Conservation (phyloP, 2,113 vertebrate species). For the Catagonus wagneri region DNA sequence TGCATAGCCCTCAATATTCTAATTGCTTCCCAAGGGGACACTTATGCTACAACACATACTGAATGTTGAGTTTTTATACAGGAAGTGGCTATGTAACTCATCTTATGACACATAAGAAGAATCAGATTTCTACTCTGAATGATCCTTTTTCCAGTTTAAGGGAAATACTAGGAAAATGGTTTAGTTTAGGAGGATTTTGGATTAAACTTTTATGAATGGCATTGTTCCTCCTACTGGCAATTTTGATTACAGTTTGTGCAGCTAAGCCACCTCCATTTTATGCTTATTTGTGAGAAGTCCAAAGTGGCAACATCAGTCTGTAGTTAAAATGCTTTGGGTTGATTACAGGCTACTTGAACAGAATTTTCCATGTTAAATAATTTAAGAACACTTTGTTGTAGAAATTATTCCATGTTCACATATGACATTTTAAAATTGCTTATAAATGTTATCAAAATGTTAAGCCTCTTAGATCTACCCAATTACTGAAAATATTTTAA, state of each 20-base stretch:
- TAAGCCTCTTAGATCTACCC: slow-evolving; percentile 43
- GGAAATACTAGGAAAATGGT: not conserved
- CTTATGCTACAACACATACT: not conserved
- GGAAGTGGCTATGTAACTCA: not conserved
- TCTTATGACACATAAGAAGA: not conserved
- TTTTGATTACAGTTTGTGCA: not conserved
- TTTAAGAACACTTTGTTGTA: slow-evolving; percentile 44
- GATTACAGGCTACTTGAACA: slow-evolving; percentile 18
- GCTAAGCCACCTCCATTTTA: not conserved
- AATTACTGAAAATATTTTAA: slow-evolving; percentile 61
- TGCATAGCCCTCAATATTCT: not conserved
- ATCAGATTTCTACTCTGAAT: not conserved
- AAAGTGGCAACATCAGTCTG: not conserved
- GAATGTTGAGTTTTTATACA: not conserved
- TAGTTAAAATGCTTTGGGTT: slow-evolving; percentile 35
- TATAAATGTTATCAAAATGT: slow-evolving; percentile 53
- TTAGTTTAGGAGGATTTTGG: not conserved
- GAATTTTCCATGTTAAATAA: slow-evolving; percentile 62
- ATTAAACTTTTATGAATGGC: not conserved
- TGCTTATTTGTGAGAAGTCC: slow-evolving; percentile 57
- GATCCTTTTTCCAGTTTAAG: not conserved
- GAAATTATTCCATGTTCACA: slow-evolving; percentile 38
- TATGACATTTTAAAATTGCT: slow-evolving; percentile 63
- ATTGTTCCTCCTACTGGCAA: not conserved
- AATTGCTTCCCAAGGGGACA: not conserved